A percentile compares a stretch with the other conserved stretches of the same genome.
Evolutionary conservation across 2,113 vertebrate genomes (phyloP).

Genomic region (Thamnaconus septentrionalis): DNA sequence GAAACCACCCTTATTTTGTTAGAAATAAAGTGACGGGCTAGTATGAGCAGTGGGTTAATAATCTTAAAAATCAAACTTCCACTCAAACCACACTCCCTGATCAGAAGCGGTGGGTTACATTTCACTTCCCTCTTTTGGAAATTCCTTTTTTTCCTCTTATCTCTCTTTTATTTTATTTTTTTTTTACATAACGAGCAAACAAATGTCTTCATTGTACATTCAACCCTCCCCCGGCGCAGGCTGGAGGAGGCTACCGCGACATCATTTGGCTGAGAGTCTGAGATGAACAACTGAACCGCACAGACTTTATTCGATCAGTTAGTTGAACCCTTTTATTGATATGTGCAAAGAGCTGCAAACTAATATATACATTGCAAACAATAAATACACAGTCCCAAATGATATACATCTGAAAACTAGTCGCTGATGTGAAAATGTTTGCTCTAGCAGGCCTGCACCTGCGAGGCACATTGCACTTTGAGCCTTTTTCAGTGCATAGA

Average conservation of each 20-base stretch:
- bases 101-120: conserved; percentile 47
- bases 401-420: conserved; percentile 79
- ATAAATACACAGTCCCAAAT: conserved; percentile 83
- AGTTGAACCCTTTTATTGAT: conserved; percentile 71
- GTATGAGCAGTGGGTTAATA: conserved; percentile 38
- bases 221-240: conserved; percentile 57
- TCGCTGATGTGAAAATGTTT: conserved; percentile 78
- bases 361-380: conserved; percentile 80
- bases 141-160: conserved; percentile 5
- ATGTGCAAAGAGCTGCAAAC: conserved; percentile 90
- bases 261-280: conserved; percentile 64
- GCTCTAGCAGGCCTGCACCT: conserved; percentile 71
- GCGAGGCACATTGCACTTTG: conserved; percentile 34
- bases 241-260: conserved; percentile 43
- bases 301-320: conserved; percentile 71
- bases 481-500: conserved; percentile 47
- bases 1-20: conserved; percentile 50
- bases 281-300: conserved; percentile 69
- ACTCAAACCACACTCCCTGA: conserved; percentile 55
- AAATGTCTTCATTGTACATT: conserved; percentile 70
- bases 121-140: conserved; percentile 32
- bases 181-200: conserved; percentile 33
- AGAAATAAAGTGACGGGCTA: conserved; percentile 40
- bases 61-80: conserved; percentile 58
- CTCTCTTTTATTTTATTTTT: conserved; percentile 17